Conservation (phyloP, 2,113 vertebrate genomes). For the Numenius arquata region DNA sequence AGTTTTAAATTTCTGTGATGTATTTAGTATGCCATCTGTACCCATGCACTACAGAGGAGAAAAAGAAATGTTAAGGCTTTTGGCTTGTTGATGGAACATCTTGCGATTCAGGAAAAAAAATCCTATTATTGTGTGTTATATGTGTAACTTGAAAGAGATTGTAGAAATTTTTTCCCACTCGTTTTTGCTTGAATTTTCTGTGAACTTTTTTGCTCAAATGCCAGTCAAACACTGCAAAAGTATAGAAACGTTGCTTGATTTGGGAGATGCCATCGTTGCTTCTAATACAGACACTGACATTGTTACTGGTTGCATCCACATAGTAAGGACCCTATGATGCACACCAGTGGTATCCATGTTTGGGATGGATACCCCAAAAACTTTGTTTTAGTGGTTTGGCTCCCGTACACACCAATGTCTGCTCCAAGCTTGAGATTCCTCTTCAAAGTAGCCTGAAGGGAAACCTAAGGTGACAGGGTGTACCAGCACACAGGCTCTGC, state of each 20-base stretch:
- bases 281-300: background rate
- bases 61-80: background rate
- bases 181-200: background rate
- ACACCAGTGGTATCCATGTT: background rate
- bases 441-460: background rate
- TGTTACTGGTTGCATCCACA: rapidly evolving
- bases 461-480: background rate
- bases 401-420: background rate
- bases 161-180: background rate
- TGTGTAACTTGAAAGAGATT: background rate
- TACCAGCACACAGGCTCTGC: background rate
- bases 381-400: background rate
- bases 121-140: background rate
- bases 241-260: background rate
- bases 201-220: background rate
- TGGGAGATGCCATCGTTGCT: background rate
- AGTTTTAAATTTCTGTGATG: constrained; percentile 5
- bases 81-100: background rate
- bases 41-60: background rate
- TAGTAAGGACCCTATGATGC: background rate
- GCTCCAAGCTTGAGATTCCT: background rate
- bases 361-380: too few species aligned
- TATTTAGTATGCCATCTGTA: background rate
- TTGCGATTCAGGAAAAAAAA: background rate
- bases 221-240: background rate